Evolutionary conservation across 1,140 invertebrate genomes (phyloP).

Genomic region (Lepidurus couesii): DNA sequence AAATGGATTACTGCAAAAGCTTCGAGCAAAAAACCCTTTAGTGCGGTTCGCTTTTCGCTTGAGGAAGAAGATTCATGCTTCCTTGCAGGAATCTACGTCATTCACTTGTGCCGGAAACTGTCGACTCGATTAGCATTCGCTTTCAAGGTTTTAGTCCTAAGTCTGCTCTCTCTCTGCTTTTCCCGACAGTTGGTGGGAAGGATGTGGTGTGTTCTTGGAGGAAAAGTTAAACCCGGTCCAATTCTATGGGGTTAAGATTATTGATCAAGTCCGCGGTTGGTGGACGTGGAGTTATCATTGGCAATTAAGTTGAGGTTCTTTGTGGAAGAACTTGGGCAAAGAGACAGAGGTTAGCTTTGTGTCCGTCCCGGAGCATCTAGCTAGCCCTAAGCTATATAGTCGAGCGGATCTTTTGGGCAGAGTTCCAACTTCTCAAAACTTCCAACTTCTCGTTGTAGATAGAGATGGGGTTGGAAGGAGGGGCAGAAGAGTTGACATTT

Average conservation of each 20-base stretch:
- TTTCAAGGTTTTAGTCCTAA: background rate
- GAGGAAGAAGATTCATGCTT: background rate
- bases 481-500: background rate
- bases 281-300: constrained; percentile 10
- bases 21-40: background rate
- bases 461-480: background rate
- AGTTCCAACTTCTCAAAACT: background rate
- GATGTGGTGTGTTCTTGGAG: background rate
- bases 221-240: background rate
- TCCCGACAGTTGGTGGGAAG: background rate
- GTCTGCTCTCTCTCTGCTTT: background rate
- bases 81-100: background rate
- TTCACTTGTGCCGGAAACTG: background rate
- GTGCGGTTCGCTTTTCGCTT: background rate
- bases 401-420: background rate
- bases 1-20: background rate
- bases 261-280: constrained; percentile 5
- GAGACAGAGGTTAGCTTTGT: constrained; percentile 11
- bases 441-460: background rate
- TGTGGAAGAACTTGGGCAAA: background rate
- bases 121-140: background rate
- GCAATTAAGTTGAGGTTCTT: constrained; percentile 20
- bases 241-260: background rate
- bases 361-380: background rate
- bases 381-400: background rate